Conservation (phyloP, 2,888 invertebrate genomes). For the Eupithecia inturbata region DNA sequence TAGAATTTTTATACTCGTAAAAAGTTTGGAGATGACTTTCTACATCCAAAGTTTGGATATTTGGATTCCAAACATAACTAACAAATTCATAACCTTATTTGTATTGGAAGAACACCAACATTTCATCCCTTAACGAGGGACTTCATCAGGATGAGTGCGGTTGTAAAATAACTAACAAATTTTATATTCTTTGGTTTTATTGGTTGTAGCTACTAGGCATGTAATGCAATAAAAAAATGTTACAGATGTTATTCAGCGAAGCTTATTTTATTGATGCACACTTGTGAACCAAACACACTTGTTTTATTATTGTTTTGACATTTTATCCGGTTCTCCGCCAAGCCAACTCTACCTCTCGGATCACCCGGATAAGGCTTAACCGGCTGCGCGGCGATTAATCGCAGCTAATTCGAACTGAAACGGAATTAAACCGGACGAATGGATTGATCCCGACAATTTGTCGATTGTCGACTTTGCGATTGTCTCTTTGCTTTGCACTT, state of each 20-base stretch:
- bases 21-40: neutral
- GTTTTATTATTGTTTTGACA: neutral
- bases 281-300: neutral
- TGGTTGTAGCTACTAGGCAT: neutral
- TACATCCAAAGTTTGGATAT: neutral
- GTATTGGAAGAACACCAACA: no score
- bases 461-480: constrained; percentile 59
- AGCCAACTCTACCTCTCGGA: constrained; percentile 43
- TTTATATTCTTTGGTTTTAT: neutral
- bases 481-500: constrained; percentile 34
- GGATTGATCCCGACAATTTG: constrained; percentile 82
- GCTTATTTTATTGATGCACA: neutral
- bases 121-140: no score
- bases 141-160: no score
- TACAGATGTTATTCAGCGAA: neutral
- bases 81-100: no score
- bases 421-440: constrained; percentile 83
- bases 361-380: constrained; percentile 69
- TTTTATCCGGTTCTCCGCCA: constrained; percentile 12
- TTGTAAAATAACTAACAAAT: neutral
- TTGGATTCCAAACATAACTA: no score
- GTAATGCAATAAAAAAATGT: neutral
- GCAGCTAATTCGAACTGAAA: constrained; percentile 81
- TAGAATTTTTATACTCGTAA: neutral
- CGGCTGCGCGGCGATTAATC: constrained; percentile 79